A percentile compares a stretch with the other conserved stretches of the same genome.
phyloP scores from a whole-genome alignment of 2,888 invertebrate genomes.

The Harpagoxenus sublaevis region DNA sequence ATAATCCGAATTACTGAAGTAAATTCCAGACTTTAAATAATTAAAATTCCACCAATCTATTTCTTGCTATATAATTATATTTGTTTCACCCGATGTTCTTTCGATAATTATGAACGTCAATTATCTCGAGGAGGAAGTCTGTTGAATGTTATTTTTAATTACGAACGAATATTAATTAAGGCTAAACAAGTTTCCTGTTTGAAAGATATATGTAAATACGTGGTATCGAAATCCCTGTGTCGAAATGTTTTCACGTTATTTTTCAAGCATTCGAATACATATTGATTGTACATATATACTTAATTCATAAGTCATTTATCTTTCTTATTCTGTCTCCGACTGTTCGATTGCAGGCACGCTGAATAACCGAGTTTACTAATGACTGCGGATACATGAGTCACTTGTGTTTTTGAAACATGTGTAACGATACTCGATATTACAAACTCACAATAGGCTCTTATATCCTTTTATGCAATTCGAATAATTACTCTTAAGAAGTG shows the following conservation, averaged over 20 bases:
- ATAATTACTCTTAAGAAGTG: background rate
- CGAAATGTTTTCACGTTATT: background rate
- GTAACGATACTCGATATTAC: background rate
- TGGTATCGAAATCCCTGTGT: background rate
- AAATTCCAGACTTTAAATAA: background rate
- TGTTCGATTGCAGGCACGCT: background rate
- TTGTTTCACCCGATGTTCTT: background rate
- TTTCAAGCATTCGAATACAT: background rate
- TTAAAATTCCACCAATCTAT: background rate
- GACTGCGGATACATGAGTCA: constrained; percentile 26
- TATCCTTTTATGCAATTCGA: background rate
- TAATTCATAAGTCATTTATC: constrained; percentile 11
- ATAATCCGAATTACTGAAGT: background rate
- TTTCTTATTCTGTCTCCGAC: background rate
- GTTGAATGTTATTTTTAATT: background rate
- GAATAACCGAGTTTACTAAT: constrained; percentile 3
- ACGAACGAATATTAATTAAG: background rate
- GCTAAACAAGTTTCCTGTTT: background rate
- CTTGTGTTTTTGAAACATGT: constrained; percentile 22
- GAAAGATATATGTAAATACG: background rate
- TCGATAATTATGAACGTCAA: constrained; percentile 5
- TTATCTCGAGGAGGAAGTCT: background rate
- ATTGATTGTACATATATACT: background rate
- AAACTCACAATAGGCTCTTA: background rate
- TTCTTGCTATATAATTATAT: background rate